phyloP scores from a whole-genome alignment of 2,888 invertebrate genomes.

The Mythimna pallens region DNA sequence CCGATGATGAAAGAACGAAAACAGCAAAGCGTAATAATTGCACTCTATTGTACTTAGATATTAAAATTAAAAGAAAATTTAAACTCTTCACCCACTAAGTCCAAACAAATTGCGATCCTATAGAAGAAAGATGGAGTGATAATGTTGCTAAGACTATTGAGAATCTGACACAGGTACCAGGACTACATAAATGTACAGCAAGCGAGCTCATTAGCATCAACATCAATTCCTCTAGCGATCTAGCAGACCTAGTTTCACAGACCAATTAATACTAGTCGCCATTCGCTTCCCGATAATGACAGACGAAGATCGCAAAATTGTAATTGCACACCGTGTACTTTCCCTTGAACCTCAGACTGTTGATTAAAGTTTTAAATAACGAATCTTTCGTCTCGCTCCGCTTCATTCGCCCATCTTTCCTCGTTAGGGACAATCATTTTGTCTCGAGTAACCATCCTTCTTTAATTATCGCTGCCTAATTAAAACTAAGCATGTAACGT shows the following conservation, averaged over 20 bases:
- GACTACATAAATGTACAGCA: neutral
- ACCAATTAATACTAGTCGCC: slow-evolving; percentile 11
- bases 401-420: slow-evolving; percentile 40
- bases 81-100: too few species aligned
- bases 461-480: slow-evolving; percentile 54
- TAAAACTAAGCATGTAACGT: slow-evolving; percentile 50
- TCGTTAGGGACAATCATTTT: slow-evolving; percentile 52
- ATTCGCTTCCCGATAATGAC: neutral
- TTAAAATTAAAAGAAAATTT: too few species aligned
- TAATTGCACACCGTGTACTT: slow-evolving; percentile 45
- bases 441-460: slow-evolving; percentile 57
- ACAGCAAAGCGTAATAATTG: slow-evolving; percentile 32
- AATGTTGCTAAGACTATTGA: slow-evolving; percentile 41
- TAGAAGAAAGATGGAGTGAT: too few species aligned
- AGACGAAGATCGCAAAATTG: neutral
- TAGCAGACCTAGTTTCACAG: slow-evolving; percentile 19
- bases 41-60: slow-evolving; percentile 19
- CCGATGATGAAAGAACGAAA: neutral
- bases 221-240: neutral
- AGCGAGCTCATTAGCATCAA: neutral
- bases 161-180: slow-evolving; percentile 4
- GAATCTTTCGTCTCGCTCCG: slow-evolving; percentile 41
- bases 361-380: slow-evolving; percentile 63
- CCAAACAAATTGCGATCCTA: too few species aligned
- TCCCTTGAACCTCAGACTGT: slow-evolving; percentile 40